Percentiles rank a stretch among this genome's conserved stretches.
Evolutionary conservation across 2,888 invertebrate species (phyloP).

Genomic region (Dascillus cervinus): DNA sequence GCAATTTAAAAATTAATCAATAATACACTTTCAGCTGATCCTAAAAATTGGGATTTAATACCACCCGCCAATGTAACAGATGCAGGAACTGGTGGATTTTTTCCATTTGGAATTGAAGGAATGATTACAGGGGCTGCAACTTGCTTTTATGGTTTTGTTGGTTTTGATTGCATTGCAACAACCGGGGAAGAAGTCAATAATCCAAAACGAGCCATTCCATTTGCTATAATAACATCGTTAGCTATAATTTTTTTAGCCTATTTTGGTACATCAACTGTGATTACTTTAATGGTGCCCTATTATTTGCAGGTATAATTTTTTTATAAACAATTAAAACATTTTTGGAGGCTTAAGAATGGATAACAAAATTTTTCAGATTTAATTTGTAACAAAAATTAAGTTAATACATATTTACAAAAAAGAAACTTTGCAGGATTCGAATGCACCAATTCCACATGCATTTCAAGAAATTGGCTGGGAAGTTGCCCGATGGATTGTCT

Average conservation of each 20-base stretch:
- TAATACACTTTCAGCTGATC: conserved; percentile 32
- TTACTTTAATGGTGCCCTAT: conserved; percentile 83
- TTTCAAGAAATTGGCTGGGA: conserved; percentile 68
- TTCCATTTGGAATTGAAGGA: conserved; percentile 74
- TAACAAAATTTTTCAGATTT: too few relatives aligned
- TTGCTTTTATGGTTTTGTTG: conserved; percentile 90
- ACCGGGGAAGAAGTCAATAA: conserved; percentile 85
- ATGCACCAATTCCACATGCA: conserved; percentile 74
- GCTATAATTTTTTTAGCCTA: conserved; percentile 80
- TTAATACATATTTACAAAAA: neutral
- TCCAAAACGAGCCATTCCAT: conserved; percentile 79
- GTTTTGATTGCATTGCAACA: conserved; percentile 85
- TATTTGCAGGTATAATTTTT: conserved; percentile 58
- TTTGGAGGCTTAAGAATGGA: too few relatives aligned
- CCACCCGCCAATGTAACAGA: conserved; percentile 31
- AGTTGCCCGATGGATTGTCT: conserved; percentile 74
- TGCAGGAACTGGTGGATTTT: conserved; percentile 69
- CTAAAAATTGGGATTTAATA: conserved; percentile 43
- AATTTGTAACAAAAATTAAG: too few relatives aligned
- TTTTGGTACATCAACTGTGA: conserved; percentile 78
- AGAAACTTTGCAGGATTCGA: conserved; percentile 56
- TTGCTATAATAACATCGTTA: conserved; percentile 77
- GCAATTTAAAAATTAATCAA: neutral
- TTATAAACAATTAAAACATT: too few relatives aligned
- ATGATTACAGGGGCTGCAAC: conserved; percentile 73